These are phyloP conservation scores for Calliphora vicina DNA, from an alignment of 1,140 invertebrate species.

Conservation along the genomic window DNA sequence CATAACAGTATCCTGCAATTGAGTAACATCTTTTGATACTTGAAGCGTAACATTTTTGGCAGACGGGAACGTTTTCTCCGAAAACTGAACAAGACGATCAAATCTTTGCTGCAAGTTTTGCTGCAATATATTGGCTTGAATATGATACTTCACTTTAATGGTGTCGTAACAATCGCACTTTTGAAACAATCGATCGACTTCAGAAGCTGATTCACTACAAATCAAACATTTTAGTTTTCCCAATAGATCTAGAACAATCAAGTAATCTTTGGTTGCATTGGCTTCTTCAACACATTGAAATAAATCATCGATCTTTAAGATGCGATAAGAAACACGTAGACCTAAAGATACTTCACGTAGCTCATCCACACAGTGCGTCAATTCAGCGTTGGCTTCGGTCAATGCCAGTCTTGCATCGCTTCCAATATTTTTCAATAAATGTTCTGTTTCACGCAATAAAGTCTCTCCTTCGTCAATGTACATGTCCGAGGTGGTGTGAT, in stretches of 20 bases:
- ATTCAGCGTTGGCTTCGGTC: slow-evolving; percentile 46
- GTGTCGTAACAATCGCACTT: slow-evolving; percentile 54
- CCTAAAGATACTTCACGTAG: slow-evolving; percentile 51
- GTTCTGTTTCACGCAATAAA: slow-evolving; percentile 47
- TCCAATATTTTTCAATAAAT: slow-evolving; percentile 48
- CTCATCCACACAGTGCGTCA: slow-evolving; percentile 45
- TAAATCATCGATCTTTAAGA: slow-evolving; percentile 55
- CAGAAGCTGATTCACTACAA: slow-evolving; percentile 43
- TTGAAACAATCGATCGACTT: slow-evolving; percentile 52
- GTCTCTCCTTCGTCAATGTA: slow-evolving; percentile 51
- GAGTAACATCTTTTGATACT: slow-evolving; percentile 51
- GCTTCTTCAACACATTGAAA: slow-evolving; percentile 57
- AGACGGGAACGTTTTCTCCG: slow-evolving; percentile 55
- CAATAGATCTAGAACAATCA: slow-evolving; percentile 50
- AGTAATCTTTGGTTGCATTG: slow-evolving; percentile 53
- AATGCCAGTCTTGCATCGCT: slow-evolving; percentile 47
- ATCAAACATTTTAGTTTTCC: slow-evolving; percentile 50
- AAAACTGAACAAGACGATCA: slow-evolving; percentile 53
- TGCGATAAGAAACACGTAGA: slow-evolving; percentile 48
- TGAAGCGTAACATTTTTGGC: slow-evolving; percentile 55
- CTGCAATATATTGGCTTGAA: slow-evolving; percentile 54
- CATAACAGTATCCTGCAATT: slow-evolving; percentile 55
- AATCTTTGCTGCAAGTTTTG: slow-evolving; percentile 57
- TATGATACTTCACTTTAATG: slow-evolving; percentile 55
- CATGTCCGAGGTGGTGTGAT: slow-evolving; percentile 50